Evolutionary conservation across 2,888 invertebrate genomes (phyloP).

Genomic region (Apocheima hispidaria): DNA sequence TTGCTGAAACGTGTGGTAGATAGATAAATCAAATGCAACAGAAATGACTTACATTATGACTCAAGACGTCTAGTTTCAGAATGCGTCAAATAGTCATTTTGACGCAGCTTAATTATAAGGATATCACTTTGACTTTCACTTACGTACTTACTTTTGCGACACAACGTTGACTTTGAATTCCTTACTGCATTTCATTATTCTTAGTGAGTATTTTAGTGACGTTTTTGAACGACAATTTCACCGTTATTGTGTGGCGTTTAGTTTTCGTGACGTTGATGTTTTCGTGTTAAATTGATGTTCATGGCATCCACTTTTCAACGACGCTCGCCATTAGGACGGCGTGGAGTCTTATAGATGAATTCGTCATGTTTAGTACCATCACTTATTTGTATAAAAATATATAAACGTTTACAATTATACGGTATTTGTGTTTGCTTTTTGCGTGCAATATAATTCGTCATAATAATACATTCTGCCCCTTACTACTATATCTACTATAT

Average conservation of each 20-base stretch:
- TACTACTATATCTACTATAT: no score
- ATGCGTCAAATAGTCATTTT: constrained; percentile 3
- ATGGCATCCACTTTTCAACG: constrained; percentile 20
- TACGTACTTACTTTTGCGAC: constrained; percentile 23
- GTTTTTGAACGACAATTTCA: constrained; percentile 41
- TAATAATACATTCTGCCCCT: no score
- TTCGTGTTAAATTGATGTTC: constrained; percentile 32
- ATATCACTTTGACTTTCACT: neutral
- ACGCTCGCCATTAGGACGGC: constrained; percentile 16
- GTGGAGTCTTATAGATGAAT: constrained; percentile 5
- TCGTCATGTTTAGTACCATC: constrained; percentile 14
- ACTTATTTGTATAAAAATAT: constrained; percentile 10
- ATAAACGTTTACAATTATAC: constrained; percentile 1
- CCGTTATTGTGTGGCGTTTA: constrained; percentile 36
- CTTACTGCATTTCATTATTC: constrained; percentile 19
- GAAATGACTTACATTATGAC: neutral
- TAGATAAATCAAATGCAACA: neutral
- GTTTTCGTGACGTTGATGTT: constrained; percentile 32
- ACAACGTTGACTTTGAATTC: neutral
- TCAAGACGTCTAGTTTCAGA: neutral
- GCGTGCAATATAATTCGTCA: no score
- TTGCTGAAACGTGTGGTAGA: neutral
- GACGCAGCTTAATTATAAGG: neutral
- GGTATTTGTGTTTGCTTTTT: no score
- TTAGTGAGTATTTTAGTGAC: constrained; percentile 33